These are phyloP conservation scores for Cheiracanthium punctorium DNA, from an alignment of 2,888 invertebrate genomes.

Conservation along the genomic window DNA sequence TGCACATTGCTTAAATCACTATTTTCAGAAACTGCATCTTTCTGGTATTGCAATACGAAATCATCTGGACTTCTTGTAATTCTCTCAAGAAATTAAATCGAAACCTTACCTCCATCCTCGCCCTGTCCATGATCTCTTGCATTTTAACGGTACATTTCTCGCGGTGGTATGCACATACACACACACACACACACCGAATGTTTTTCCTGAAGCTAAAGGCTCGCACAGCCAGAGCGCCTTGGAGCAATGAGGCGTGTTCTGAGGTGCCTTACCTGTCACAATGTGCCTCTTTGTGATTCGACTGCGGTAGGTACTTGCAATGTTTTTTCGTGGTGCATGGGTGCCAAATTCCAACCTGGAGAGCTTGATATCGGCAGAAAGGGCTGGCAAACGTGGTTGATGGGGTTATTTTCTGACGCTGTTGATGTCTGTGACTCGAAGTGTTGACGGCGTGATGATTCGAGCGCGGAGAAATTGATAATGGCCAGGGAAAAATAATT, in stretches of 20 bases:
- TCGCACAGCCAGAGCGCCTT: too few species aligned
- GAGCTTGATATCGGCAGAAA: not conserved
- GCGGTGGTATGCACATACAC: not conserved
- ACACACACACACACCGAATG: too few species aligned
- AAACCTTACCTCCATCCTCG: not conserved
- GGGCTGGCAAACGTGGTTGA: constrained; percentile 5
- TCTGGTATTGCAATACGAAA: too few species aligned
- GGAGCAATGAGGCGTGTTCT: constrained; percentile 13
- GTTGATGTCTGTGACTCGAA: not conserved
- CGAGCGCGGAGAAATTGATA: not conserved
- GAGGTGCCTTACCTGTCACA: not conserved
- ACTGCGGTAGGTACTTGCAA: constrained; percentile 3
- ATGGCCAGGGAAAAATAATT: not conserved
- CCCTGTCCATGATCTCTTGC: not conserved
- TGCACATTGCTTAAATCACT: too few species aligned
- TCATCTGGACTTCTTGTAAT: too few species aligned
- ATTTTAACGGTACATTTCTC: not conserved
- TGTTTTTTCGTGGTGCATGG: not conserved
- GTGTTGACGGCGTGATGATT: not conserved
- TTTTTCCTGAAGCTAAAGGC: too few species aligned
- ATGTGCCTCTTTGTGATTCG: constrained; percentile 1
- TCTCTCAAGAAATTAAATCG: too few species aligned
- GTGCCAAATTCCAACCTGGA: not conserved
- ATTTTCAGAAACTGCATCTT: too few species aligned
- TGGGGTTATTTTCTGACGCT: not conserved